Base-by-base conservation (phyloP, 1,140 invertebrate species). In the Drosophila obscura region DNA sequence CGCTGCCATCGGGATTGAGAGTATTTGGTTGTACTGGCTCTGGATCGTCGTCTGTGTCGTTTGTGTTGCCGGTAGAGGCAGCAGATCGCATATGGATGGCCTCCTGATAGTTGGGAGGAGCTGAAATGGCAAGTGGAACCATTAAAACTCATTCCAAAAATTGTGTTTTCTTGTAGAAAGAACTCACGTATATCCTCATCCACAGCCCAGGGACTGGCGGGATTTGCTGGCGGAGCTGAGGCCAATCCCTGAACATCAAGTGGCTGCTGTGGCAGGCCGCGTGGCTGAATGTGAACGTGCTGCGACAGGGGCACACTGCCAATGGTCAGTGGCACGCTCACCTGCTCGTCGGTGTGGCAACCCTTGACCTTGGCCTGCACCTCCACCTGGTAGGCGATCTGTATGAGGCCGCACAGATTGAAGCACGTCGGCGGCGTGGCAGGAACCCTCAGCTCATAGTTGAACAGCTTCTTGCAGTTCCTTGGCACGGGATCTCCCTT, bases 391-490 rank as follows among this genome's bases (percentile, higher is more conserved):
- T 96, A 96, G 68, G 94, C 93, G 53, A 96, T 91, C 89, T 95
- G 94, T 57, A 96, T 95, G 44, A 96, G 93, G 41, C 93, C 92
- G 74, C 95, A 96, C 71, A 95, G 94, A n/a, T 94, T 92, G 89
- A 95, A 95, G 46, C 85, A 90, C 2, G 95, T 95, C 0, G 95
- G 95, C 8, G 95, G 95, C 72, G 95, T 87, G 13, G 95, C 93
- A 1, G 95, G 95, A 26, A 96, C 92, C 16, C 93, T 92, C 19
- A 96, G 43, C 7, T 46, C 61, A 24, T 82, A 85, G n/a, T 44
- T 64, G 28, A 80, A 90, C 22, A 80, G 63, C 50, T 85, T 88
- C 45, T 74, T 85, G 74, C 75, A 81, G 51, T 90, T 73, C n/a
- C 78, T 56, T 16, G 44, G 58, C 1, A 90, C 80, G 2, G 65